These are phyloP conservation scores for Sinopyrophorus schimmeli DNA, from an alignment of 2,888 invertebrate genomes.

Conservation along the genomic window DNA sequence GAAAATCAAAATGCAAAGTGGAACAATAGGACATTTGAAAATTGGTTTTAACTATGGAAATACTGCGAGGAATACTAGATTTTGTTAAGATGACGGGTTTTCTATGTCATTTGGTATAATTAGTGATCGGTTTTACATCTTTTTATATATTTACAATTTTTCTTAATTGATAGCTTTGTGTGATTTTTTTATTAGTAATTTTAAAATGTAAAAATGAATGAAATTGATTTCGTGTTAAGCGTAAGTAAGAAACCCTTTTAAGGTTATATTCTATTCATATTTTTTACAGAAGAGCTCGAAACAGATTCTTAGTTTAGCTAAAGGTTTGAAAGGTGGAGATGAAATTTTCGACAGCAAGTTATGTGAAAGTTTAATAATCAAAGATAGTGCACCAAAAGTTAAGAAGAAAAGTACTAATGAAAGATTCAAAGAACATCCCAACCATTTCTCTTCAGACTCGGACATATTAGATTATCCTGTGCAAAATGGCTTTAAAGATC, in stretches of 20 bases:
- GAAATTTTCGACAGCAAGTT: slow-evolving; percentile 8
- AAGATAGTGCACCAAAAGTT: slow-evolving; percentile 1
- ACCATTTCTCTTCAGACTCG: slow-evolving; percentile 17
- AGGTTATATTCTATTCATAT: not conserved
- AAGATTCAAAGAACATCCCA: slow-evolving; percentile 25
- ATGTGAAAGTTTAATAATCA: slow-evolving; percentile 6
- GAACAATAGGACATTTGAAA: too few relatives aligned
- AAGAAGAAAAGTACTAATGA: slow-evolving; percentile 4
- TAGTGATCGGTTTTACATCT: too few relatives aligned
- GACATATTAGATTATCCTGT: not conserved
- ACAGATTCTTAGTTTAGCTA: slow-evolving; percentile 16
- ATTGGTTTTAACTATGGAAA: too few relatives aligned
- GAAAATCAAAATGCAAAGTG: too few relatives aligned
- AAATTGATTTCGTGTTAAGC: slow-evolving; percentile 6
- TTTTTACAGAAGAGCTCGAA: slow-evolving; percentile 15
- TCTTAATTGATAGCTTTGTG: too few relatives aligned
- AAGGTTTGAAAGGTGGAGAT: slow-evolving; percentile 5
- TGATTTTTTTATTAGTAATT: slow-evolving; percentile 8
- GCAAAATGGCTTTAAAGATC: slow-evolving; percentile 4
- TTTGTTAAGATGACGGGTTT: too few relatives aligned
- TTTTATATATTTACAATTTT: too few relatives aligned
- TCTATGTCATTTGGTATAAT: too few relatives aligned
- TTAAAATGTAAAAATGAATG: slow-evolving; percentile 18
- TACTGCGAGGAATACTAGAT: too few relatives aligned
- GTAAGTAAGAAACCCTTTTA: slow-evolving; percentile 6